Evolutionary conservation across 2,113 vertebrate species (phyloP), one percentile per base, ranked within the genome.

Genomic region (Centrocercus urophasianus): DNA sequence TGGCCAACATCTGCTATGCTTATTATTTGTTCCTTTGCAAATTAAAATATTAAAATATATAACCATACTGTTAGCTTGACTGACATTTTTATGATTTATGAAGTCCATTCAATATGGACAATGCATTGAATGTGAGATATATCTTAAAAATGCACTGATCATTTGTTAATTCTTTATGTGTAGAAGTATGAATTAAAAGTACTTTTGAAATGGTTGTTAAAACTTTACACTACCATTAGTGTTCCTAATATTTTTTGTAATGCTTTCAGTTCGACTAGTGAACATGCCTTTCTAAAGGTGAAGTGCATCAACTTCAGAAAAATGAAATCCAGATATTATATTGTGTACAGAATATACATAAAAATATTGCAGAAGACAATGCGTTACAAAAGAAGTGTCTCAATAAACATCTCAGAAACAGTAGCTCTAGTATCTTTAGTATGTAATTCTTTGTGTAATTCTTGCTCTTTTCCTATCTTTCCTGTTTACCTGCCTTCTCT

Each of bases 21-120:
- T 84, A 25, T 67, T 90, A 28, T 59, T 86, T 67, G 10, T 72
- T 93, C 50, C 95, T 95, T 67, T 48, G 48, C 1, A 18, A 73
- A 79, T 20, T 87, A 79, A 96, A 96, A 93, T 93, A 91, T 87
- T 96, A 57, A 93, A 92, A 47, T 17, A 15, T 70, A 24, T 16
- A 72, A 73, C 11, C 14, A 54, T 87, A 38, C 59, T 75, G 38
- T 75, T 73, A 67, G 28, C 38, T 78, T 86, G 30, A 27, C 24
- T 22, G 59, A 8, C 48, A 48, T 76, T 48, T 84, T 47, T 66
- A 61, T 85, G 30, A n/a, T 30, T 86, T 71, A 21, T 0, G 4
- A 78, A 78, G 45, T 67, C 38, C 16, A 7, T 75, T 67, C 64
- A 28, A 22, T 61, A 34, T 60, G 34, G 40, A 71, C 74, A 2